phyloP scores from a whole-genome alignment of 2,888 invertebrate genomes.

The Gymnocheta viridis region DNA sequence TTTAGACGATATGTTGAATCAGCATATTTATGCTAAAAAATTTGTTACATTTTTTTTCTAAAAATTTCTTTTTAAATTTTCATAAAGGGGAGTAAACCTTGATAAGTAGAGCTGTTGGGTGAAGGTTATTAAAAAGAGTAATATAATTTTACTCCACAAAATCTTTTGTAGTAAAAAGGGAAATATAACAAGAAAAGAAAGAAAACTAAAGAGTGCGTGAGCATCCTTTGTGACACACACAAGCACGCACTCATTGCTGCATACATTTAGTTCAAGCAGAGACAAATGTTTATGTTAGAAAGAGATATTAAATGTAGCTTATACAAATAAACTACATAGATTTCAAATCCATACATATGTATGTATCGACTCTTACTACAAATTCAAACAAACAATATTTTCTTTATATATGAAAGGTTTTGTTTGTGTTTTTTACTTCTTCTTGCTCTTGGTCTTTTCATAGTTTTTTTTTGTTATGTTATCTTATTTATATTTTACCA shows the following conservation, averaged over 20 bases:
- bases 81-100: slow-evolving; percentile 68
- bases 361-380: slow-evolving; percentile 18
- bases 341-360: not conserved
- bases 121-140: slow-evolving; percentile 67
- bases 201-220: slow-evolving; percentile 56
- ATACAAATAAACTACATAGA: not conserved
- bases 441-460: slow-evolving; percentile 1
- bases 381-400: slow-evolving; percentile 36
- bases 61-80: slow-evolving; percentile 28
- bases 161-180: slow-evolving; percentile 62
- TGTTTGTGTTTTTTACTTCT: slow-evolving; percentile 7
- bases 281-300: slow-evolving; percentile 62
- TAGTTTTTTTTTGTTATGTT: not conserved
- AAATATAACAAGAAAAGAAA: not conserved
- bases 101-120: slow-evolving; percentile 69
- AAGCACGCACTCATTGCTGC: not conserved
- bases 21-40: too few relatives aligned
- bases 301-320: slow-evolving; percentile 39
- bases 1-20: too few relatives aligned
- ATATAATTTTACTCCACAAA: slow-evolving; percentile 28
- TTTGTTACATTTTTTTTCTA: slow-evolving; percentile 23
- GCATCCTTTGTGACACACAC: slow-evolving; percentile 60
- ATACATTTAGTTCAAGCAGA: slow-evolving; percentile 62
- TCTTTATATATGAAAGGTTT: slow-evolving; percentile 23
- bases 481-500: slow-evolving; percentile 14